Percentiles rank a stretch among this genome's conserved stretches.
These are phyloP conservation scores for Phenganax stokvisi DNA, from an alignment of 92 coral and sea anemone species.

Conservation along the genomic window DNA sequence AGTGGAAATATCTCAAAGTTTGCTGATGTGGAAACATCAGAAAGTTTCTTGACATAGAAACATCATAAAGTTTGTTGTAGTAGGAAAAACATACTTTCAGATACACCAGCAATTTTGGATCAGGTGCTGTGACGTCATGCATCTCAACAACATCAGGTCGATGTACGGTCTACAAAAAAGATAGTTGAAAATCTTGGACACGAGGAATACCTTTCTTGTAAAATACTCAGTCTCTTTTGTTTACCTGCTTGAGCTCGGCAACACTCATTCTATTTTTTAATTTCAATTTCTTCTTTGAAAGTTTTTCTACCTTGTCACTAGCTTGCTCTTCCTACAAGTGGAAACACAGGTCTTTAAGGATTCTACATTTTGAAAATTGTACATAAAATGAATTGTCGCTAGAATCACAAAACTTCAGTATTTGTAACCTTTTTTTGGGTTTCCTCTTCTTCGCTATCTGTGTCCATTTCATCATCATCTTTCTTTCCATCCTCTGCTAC, in stretches of 20 bases:
- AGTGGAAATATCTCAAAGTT: not conserved
- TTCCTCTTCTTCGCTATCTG: slow-evolving; percentile 68
- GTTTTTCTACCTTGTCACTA: slow-evolving; percentile 49
- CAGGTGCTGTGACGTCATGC: slow-evolving; percentile 99
- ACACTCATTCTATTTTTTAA: slow-evolving; percentile 95
- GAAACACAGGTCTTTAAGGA: not conserved
- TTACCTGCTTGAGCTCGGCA: slow-evolving; percentile 90
- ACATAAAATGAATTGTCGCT: too few species aligned
- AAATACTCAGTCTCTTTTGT: not conserved
- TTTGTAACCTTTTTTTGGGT: slow-evolving; percentile 53
- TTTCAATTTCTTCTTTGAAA: slow-evolving; percentile 88
- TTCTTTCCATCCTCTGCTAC: slow-evolving; percentile 61
- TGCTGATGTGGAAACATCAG: too few species aligned
- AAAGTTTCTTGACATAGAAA: not conserved
- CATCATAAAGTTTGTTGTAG: not conserved
- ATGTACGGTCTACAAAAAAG: slow-evolving; percentile 65
- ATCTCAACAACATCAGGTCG: slow-evolving; percentile 98
- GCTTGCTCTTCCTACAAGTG: not conserved
- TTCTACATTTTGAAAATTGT: too few species aligned
- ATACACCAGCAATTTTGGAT: slow-evolving; percentile 87
- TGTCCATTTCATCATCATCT: slow-evolving; percentile 54
- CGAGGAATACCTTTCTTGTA: not conserved
- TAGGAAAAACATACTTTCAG: slow-evolving; percentile 59
- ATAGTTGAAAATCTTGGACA: not conserved
- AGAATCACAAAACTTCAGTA: not conserved